Base-by-base conservation (phyloP, 2,113 vertebrate genomes). In the Neolamprologus cancellatus region DNA sequence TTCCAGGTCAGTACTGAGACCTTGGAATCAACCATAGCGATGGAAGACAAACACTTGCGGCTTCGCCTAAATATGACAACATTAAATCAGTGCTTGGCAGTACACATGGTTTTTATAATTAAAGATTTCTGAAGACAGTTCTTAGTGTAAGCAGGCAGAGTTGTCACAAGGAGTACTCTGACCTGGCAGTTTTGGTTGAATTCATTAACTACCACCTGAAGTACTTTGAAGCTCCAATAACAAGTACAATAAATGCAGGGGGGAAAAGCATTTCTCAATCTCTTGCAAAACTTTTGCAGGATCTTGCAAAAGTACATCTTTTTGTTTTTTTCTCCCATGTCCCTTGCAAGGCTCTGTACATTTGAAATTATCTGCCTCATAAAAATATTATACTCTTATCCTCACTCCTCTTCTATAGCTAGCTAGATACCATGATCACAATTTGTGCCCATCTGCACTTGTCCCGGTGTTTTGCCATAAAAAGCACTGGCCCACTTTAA, bases 211-310 rank as follows among this genome's bases (percentile, higher is more conserved):
- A 59, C 28, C 3, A 57, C 14, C 25, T 4, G 54, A 57, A 57
- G 3, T 57, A 57, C 7, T 57, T 57, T 57, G 14, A 57, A 57
- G 14, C 54, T 57, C 7, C 54, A 30, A 57, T 57, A 57, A 30
- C 28, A 59, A 59, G 17, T 61, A 34, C 57, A 6, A 34, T 32
- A 61, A 34, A 61, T 34, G 30, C 17, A 34, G 30, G 17, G 3
- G 55, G 15, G 0, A 0, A 3, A 34, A 34, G 30, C 9, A 61
- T 61, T 61, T 61, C 57, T 61, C 4, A 61, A 1, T 18, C 28
- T 7, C 15, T 61, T 2, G 17, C 30, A 2, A 34, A 34, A n/a
- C 57, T 7, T 32, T 34, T 61, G 30, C 9, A 18, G 2, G 57
- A 34, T 61, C 5, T 61, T 7, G 57, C 57, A 7, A 61, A 12